These are phyloP conservation scores for Holothuria scabra DNA, from an alignment of 53 echinoderm and acorn worm species.

Conservation along the genomic window DNA sequence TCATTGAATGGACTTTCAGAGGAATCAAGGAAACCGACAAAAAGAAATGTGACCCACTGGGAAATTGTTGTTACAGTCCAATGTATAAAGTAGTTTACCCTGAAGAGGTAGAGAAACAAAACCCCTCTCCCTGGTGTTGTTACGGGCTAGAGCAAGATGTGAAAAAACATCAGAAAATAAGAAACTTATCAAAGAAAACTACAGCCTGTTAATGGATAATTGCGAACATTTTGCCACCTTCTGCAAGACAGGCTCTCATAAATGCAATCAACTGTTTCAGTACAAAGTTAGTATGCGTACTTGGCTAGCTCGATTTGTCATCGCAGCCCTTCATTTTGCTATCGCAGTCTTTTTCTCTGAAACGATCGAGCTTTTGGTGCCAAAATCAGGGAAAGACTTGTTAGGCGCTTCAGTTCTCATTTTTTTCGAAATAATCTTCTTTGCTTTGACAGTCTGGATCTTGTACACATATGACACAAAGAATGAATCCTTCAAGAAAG, in stretches of 20 bases:
- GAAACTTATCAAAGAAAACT: background rate
- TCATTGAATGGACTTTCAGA: constrained; percentile 12
- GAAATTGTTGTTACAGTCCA: constrained; percentile 19
- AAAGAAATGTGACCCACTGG: background rate
- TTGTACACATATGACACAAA: background rate
- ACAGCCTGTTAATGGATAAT: constrained; percentile 54
- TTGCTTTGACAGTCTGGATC: background rate
- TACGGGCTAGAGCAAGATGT: constrained; percentile 51
- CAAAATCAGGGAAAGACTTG: background rate
- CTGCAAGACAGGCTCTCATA: constrained; percentile 51
- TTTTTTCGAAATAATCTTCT: background rate
- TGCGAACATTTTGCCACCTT: constrained; percentile 67
- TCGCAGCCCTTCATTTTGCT: background rate
- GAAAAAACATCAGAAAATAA: constrained; percentile 31
- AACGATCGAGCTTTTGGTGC: background rate
- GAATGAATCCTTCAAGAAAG: background rate
- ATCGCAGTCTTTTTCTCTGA: constrained; percentile 7
- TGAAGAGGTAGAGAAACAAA: constrained; percentile 11
- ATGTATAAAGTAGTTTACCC: constrained; percentile 55
- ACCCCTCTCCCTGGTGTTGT: constrained; percentile 53
- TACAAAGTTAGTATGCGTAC: background rate
- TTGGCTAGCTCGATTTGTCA: background rate
- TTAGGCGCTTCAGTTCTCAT: background rate
- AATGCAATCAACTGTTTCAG: constrained; percentile 13
- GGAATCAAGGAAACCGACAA: background rate